Base-by-base conservation (phyloP, 2,113 vertebrate species). In the Kobus ellipsiprymnus region DNA sequence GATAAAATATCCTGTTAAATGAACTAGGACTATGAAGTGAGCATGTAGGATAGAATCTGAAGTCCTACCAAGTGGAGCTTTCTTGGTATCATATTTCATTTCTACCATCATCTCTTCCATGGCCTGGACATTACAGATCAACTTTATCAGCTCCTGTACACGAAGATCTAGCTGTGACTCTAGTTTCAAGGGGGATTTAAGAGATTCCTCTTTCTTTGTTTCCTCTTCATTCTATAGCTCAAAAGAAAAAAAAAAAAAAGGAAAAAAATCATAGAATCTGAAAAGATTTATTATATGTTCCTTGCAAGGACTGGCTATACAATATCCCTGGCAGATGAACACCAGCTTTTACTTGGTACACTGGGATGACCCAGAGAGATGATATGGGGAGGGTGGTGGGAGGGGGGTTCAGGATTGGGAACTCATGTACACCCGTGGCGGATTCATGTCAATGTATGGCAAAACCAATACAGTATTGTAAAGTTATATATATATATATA, bases 81-180 rank as follows among this genome's bases (percentile, higher is more conserved):
- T 99, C 87, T 98, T 99, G 55, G 95, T 99, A 93, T 99, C 99
- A n/a, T 99, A 99, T 98, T 99, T 99, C 99, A 99, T 99, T 98
- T 99, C 99, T 82, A 99, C 97, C 95, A 99, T 99, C 97, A 99
- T 99, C 97, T 99, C 99, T 93, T 99, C 99, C 99, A 99, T 99
- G 90, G 99, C 99, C 94, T 99, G 99, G 2, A 99, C 93, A 96
- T 99, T 99, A 97, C 99, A 99, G 98, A 99, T 99, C 48, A 99
- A 98, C 96, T 99, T 98, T 14, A 99, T 97, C 60, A 99, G 98
- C n/a, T 99, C 99, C 97, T 99, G 99, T 30, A 99, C 94, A 60
- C 98, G 99, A 87, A 36, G 57, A 74, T 99, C 98, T 87, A 99
- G 98, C 89, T 97, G 97, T 0, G 99, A 99, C 36, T 97, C 94